These are phyloP conservation scores for Clinocottus analis DNA, from an alignment of 2,113 vertebrate genomes.

Conservation along the genomic window DNA sequence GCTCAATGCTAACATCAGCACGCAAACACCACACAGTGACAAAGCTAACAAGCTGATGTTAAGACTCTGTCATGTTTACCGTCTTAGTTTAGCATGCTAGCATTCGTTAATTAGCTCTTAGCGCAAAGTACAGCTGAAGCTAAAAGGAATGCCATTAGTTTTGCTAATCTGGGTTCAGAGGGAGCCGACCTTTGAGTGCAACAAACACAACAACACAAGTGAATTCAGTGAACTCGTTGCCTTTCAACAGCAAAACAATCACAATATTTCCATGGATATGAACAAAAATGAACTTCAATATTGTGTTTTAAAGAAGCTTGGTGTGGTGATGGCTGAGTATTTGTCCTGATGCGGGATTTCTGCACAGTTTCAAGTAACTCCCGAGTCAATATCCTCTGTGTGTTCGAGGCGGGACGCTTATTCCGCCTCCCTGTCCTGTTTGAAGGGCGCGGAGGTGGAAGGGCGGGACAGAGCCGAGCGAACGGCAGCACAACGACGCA, in stretches of 20 bases:
- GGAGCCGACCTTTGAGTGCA: too few species aligned
- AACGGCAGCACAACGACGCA: too few species aligned
- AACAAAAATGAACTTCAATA: not conserved
- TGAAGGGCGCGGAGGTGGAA: not conserved
- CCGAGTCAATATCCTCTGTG: not conserved
- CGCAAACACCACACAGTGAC: not conserved
- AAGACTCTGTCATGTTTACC: not conserved
- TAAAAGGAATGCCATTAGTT: not conserved
- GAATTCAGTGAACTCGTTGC: not conserved
- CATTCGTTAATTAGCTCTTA: not conserved
- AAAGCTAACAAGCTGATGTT: not conserved
- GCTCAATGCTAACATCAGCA: not conserved
- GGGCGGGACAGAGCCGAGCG: not conserved
- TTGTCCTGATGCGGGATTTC: not conserved
- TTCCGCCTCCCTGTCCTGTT: too few species aligned
- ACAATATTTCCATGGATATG: not conserved
- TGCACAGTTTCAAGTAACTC: not conserved
- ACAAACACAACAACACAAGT: not conserved
- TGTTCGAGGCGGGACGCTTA: too few species aligned
- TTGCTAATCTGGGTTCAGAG: too few species aligned
- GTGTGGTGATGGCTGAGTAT: not conserved
- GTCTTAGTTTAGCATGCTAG: not conserved
- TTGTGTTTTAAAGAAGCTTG: not conserved
- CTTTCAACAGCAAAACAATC: not conserved
- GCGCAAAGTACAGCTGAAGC: not conserved